Conservation (phyloP, 2,113 vertebrate species). For the Platycercus adscitus region DNA sequence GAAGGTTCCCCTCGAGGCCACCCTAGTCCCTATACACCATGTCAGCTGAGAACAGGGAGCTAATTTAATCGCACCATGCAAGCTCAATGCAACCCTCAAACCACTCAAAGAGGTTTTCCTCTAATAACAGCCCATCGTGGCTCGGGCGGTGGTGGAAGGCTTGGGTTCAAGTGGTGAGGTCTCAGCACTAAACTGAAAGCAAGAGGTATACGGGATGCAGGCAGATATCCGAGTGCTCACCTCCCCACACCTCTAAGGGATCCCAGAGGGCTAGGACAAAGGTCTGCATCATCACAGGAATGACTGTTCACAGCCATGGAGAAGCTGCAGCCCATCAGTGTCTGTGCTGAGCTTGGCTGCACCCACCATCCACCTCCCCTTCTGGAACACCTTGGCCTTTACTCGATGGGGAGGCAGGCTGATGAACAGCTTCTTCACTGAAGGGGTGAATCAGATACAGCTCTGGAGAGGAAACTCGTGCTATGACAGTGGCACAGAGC, state of each 20-base stretch:
- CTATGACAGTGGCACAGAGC: background rate
- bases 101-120: background rate
- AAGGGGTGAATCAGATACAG: background rate
- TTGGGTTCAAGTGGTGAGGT: background rate
- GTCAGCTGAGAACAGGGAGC: background rate
- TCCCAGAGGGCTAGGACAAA: background rate
- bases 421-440: background rate
- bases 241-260: background rate
- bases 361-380: background rate
- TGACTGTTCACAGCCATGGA: fast-evolving
- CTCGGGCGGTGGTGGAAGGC: background rate
- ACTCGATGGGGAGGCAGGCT: background rate
- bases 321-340: background rate
- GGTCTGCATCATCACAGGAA: background rate
- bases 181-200: background rate
- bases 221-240: background rate
- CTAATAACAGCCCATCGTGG: background rate
- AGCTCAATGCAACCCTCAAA: background rate
- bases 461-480: background rate
- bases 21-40: fast-evolving
- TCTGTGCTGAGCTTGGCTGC: background rate
- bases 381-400: background rate
- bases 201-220: background rate
- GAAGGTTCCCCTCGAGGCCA: background rate
- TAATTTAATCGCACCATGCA: background rate